Percentiles rank a stretch among this genome's conserved stretches.
phyloP scores from a whole-genome alignment of 2,797 vertebrate genomes.

The Neomorphus geoffroyi region DNA sequence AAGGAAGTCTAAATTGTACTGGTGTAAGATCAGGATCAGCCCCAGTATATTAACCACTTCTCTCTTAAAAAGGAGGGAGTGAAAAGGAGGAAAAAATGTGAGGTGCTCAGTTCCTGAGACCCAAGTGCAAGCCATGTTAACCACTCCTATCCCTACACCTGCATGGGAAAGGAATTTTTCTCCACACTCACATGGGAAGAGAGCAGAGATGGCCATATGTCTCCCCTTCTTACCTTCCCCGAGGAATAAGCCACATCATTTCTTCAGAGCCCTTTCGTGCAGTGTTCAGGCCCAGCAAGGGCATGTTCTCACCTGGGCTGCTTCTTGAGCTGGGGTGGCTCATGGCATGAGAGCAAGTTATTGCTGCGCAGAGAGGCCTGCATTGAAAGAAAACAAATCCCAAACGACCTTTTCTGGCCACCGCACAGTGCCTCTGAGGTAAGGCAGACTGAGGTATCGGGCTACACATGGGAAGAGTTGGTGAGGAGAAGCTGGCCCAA shows the following conservation, averaged over 20 bases:
- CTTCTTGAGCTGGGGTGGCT: background rate
- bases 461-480: background rate
- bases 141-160: background rate
- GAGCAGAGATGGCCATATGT: background rate
- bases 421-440: background rate
- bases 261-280: background rate
- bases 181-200: background rate
- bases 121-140: background rate
- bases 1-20: background rate
- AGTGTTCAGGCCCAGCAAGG: background rate
- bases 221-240: background rate
- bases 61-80: background rate
- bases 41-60: background rate
- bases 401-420: background rate
- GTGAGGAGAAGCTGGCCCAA: background rate
- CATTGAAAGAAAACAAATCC: background rate
- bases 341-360: fast-evolving
- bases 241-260: background rate
- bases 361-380: background rate
- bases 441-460: background rate
- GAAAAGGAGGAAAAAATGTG: background rate
- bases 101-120: background rate
- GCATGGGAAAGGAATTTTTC: background rate
- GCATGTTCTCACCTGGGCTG: background rate
- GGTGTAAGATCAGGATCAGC: background rate